A percentile compares a stretch with the other conserved stretches of the same genome.
Evolutionary conservation across 2,113 vertebrate genomes (phyloP).

Genomic region (Scomber scombrus): DNA sequence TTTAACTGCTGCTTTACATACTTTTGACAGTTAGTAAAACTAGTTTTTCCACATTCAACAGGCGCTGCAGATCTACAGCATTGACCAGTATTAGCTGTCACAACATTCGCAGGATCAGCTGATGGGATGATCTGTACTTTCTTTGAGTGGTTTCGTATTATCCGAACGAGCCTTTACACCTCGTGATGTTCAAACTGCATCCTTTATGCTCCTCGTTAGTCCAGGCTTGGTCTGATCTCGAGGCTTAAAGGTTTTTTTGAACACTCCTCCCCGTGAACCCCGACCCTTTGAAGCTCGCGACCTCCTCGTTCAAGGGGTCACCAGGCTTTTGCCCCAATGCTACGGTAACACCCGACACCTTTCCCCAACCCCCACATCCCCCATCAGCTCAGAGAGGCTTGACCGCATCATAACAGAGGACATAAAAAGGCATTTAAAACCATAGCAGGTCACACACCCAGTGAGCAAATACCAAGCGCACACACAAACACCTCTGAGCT

Average conservation of each 20-base stretch:
- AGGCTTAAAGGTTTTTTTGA: conserved; percentile 38
- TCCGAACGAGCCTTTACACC: not conserved
- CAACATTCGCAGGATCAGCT: conserved; percentile 2
- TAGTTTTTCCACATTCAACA: conserved; percentile 16
- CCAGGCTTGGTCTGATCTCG: conserved; percentile 25
- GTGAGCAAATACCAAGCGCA: conserved; percentile 24
- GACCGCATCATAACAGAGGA: conserved; percentile 22
- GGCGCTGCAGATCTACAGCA: not conserved
- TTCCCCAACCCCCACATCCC: conserved; percentile 23
- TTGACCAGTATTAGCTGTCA: not conserved
- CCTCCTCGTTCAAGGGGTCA: conserved; percentile 60
- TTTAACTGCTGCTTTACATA: conserved; percentile 21
- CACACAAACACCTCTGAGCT: conserved; percentile 3
- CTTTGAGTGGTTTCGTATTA: not conserved
- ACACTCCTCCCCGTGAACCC: conserved; percentile 34
- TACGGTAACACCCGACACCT: conserved; percentile 54
- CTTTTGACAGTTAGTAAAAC: conserved; percentile 39
- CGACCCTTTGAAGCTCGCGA: conserved; percentile 68
- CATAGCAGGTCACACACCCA: conserved; percentile 23
- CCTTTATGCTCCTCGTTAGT: conserved; percentile 44
- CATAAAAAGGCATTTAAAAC: conserved; percentile 24
- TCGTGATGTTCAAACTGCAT: not conserved
- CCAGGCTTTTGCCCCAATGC: conserved; percentile 36
- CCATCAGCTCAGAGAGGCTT: not conserved
- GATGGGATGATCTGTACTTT: not conserved